A percentile compares a stretch with the other conserved stretches of the same genome.
phyloP scores from a whole-genome alignment of 2,113 vertebrate genomes.

The Arothron firmamentum region DNA sequence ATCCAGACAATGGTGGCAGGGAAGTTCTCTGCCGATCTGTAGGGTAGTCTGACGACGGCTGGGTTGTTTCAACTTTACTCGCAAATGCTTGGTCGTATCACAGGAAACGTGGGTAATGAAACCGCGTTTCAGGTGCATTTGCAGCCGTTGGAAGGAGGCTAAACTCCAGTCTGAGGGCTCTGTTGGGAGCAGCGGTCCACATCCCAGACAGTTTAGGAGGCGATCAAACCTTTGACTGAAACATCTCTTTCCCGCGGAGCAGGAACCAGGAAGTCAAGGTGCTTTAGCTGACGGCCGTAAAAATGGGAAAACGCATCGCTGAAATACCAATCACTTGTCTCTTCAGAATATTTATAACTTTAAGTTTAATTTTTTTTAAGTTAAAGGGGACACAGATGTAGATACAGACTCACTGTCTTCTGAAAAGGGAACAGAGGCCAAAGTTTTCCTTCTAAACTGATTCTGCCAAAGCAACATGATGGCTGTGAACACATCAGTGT shows the following conservation, averaged over 20 bases:
- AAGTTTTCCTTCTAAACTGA: constrained; percentile 26
- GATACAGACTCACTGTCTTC: constrained; percentile 4
- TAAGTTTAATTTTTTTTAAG: no score
- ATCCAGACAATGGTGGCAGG: constrained; percentile 46
- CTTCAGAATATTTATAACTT: no score
- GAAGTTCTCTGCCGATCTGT: constrained; percentile 40
- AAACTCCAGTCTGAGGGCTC: constrained; percentile 24
- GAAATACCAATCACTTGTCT: no score
- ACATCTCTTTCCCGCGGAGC: constrained; percentile 36
- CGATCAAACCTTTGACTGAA: constrained; percentile 54
- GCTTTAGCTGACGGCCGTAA: constrained; percentile 36
- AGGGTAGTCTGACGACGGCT: constrained; percentile 57
- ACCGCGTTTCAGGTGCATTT: constrained; percentile 47
- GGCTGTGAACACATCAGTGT: constrained; percentile 34
- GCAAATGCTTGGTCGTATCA: background rate
- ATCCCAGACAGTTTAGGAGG: constrained; percentile 52
- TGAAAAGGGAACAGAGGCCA: constrained; percentile 6
- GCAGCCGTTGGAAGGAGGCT: constrained; percentile 26
- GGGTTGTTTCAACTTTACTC: constrained; percentile 60
- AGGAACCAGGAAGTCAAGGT: constrained; percentile 49
- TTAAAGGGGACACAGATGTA: background rate
- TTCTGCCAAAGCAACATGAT: constrained; percentile 16
- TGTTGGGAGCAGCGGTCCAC: constrained; percentile 19
- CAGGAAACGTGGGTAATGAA: background rate
- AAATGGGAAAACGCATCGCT: no score